Evolutionary conservation across 2,113 vertebrate genomes (phyloP).

Genomic region (Nesoenas mayeri): DNA sequence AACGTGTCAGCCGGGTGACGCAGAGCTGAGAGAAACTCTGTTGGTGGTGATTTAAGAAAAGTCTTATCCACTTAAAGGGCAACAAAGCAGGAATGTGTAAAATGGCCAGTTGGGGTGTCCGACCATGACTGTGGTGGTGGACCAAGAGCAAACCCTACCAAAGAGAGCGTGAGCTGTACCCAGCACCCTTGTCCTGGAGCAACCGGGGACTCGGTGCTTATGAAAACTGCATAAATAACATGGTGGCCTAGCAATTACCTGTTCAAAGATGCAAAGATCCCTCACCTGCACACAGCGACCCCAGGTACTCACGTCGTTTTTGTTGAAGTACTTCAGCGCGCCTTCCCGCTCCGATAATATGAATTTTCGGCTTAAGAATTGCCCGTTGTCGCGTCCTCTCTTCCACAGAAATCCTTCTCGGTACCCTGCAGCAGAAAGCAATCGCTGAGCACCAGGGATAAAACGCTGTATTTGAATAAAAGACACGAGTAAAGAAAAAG

Average conservation of each 20-base stretch:
- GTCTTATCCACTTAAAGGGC: not conserved
- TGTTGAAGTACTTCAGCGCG: constrained; percentile 95
- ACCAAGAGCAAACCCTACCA: not conserved
- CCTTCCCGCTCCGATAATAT: constrained; percentile 92
- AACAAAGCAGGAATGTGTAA: not conserved
- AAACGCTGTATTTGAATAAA: not conserved
- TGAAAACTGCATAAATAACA: not conserved
- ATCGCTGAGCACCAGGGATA: not conserved
- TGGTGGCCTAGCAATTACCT: fast-evolving
- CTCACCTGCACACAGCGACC: fast-evolving
- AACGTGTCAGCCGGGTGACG: fast-evolving
- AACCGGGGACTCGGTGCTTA: not conserved
- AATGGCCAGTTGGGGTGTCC: not conserved
- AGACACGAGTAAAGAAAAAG: not conserved
- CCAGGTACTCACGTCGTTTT: constrained; percentile 84
- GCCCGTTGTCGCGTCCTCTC: constrained; percentile 92
- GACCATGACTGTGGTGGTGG: not conserved
- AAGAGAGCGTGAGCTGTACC: not conserved
- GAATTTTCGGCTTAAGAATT: constrained; percentile 93
- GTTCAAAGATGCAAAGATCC: fast-evolving
- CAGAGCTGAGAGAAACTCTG: not conserved
- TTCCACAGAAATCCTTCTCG: constrained; percentile 96
- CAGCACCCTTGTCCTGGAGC: not conserved
- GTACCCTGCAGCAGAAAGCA: constrained; percentile 80
- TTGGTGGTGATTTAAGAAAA: not conserved